Evolutionary conservation across 1,140 invertebrate genomes (phyloP).

Genomic region (Apolygus lucorum): DNA sequence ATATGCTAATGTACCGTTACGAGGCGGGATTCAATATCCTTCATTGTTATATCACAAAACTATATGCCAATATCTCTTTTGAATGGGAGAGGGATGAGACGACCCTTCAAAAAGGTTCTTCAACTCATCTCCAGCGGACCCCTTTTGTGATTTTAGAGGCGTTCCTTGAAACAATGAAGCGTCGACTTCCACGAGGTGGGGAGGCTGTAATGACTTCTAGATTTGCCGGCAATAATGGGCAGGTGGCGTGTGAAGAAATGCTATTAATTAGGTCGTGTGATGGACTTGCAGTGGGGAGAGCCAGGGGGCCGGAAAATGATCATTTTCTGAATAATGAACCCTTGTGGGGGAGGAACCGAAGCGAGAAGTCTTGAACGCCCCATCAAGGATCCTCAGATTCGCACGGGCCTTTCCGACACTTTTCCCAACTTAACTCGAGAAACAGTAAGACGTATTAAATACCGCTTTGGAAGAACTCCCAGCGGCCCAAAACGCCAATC

Average conservation of each 20-base stretch:
- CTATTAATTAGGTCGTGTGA: background rate
- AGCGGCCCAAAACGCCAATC: too few species aligned
- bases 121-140: background rate
- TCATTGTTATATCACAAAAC: conserved; percentile 5
- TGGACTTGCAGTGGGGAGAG: background rate
- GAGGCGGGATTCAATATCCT: background rate
- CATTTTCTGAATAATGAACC: background rate
- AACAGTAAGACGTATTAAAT: background rate
- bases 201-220: background rate
- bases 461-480: too few species aligned
- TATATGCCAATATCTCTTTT: background rate
- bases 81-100: too few species aligned
- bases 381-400: background rate
- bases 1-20: conserved; percentile 14
- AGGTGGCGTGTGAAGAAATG: background rate
- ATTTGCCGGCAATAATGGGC: background rate
- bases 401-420: background rate
- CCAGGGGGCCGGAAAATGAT: background rate
- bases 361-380: background rate
- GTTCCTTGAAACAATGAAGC: background rate
- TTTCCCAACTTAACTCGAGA: background rate
- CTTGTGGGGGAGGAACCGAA: background rate
- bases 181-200: background rate
- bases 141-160: background rate
- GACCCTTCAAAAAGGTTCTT: background rate